Percentiles rank a stretch among this genome's conserved stretches.
Evolutionary conservation across 2,797 vertebrate genomes (phyloP).

Genomic region (Psittacula derbiana): DNA sequence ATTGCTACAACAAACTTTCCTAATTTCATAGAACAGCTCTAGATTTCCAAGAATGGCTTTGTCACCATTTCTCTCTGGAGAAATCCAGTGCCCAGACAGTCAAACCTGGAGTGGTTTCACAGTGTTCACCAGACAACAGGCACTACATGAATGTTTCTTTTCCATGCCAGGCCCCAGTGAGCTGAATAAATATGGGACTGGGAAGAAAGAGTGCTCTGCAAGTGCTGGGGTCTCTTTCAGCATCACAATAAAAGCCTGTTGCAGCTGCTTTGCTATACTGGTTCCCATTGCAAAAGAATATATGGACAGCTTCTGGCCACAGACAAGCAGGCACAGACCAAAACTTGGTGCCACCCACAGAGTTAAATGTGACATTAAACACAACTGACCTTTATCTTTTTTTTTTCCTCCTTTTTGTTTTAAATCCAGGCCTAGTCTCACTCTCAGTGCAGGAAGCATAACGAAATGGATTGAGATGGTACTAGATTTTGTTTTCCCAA

Average conservation of each 20-base stretch:
- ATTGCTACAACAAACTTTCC: neutral
- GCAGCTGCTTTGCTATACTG: neutral
- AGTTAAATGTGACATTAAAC: neutral
- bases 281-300: neutral
- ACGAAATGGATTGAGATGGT: neutral
- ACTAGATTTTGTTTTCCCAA: neutral
- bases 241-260: neutral
- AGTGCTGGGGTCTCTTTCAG: neutral
- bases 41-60: neutral
- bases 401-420: neutral
- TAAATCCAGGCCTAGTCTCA: neutral
- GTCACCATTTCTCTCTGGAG: neutral
- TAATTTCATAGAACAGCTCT: neutral
- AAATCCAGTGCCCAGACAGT: neutral
- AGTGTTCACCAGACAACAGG: neutral
- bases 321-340: neutral
- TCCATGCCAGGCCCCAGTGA: neutral
- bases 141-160: neutral
- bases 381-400: neutral
- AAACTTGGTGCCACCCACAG: neutral
- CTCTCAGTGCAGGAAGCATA: neutral
- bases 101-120: neutral
- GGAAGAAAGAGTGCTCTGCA: neutral
- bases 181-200: neutral
- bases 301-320: neutral